Evolutionary conservation across 37 sponge, comb jelly and placozoan species (phyloP).

Genomic region (Corticium candelabrum): DNA sequence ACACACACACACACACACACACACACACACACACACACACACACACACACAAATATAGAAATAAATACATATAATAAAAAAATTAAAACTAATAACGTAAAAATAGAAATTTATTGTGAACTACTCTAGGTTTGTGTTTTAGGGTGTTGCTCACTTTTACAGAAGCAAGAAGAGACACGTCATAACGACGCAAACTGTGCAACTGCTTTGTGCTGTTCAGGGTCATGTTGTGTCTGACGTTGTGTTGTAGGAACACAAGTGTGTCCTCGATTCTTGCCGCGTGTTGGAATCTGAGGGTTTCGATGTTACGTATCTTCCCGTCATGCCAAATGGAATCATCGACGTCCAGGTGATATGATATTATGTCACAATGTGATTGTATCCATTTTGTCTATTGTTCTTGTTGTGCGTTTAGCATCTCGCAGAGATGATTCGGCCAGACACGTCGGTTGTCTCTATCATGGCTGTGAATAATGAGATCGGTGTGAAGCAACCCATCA

Average conservation of each 20-base stretch:
- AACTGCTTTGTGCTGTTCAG: not conserved
- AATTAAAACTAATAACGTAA: no score
- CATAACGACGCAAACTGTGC: slow-evolving; percentile 87
- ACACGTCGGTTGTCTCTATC: slow-evolving; percentile 79
- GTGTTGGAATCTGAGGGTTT: slow-evolving; percentile 87
- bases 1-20: no score
- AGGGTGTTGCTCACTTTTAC: slow-evolving; percentile 87
- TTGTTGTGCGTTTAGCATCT: slow-evolving; percentile 26
- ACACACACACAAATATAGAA: no score
- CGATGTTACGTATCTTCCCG: slow-evolving; percentile 92
- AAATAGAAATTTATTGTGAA: no score
- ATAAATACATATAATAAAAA: no score
- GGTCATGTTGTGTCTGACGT: not conserved
- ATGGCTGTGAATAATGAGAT: slow-evolving; percentile 99
- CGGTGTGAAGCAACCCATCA: slow-evolving; percentile 87
- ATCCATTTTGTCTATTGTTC: not conserved
- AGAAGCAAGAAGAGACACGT: slow-evolving; percentile 86
- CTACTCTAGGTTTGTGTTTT: no score
- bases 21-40: no score
- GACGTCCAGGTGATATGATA: slow-evolving; percentile 51
- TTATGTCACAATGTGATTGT: not conserved
- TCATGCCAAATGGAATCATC: slow-evolving; percentile 79
- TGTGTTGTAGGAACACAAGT: slow-evolving; percentile 85
- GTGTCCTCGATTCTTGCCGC: slow-evolving; percentile 98
- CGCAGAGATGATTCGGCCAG: slow-evolving; percentile 51